phyloP scores from a whole-genome alignment of 1,140 invertebrate species.

The Lasioglossum baleicum region DNA sequence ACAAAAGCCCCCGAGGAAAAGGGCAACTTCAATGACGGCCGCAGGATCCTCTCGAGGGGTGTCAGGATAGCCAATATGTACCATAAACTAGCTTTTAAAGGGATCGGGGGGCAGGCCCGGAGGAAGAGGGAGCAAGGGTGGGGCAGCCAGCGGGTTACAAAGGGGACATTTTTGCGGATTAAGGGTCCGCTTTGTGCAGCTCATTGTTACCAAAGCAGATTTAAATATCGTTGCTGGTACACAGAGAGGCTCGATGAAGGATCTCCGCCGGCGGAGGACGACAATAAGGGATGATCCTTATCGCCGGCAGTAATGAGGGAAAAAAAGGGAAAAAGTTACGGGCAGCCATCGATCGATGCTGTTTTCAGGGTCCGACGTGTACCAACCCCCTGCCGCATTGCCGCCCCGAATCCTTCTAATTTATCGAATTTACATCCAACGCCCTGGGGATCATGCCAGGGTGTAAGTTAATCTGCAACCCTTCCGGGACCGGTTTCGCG shows the following conservation, averaged over 20 bases:
- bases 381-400: neutral
- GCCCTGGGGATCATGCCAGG: neutral
- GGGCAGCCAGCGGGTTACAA: conserved; percentile 20
- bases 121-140: neutral
- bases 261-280: conserved; percentile 4
- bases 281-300: conserved; percentile 52
- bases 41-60: conserved; percentile 46
- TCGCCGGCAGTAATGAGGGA: conserved; percentile 42
- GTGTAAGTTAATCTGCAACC: neutral
- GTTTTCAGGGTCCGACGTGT: conserved; percentile 8
- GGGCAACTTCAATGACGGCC: conserved; percentile 43
- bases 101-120: conserved; percentile 35
- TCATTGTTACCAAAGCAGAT: conserved; percentile 57
- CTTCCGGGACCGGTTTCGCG: neutral
- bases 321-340: conserved; percentile 15
- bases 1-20: conserved; percentile 35
- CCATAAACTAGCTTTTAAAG: conserved; percentile 68
- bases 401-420: conserved; percentile 3
- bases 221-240: conserved; percentile 28
- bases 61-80: conserved; percentile 24
- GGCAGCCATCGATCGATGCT: neutral
- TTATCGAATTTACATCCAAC: conserved; percentile 27
- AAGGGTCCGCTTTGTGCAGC: conserved; percentile 44
- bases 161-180: conserved; percentile 63
- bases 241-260: neutral